These are phyloP conservation scores for Ginglymostoma cirratum DNA, from an alignment of 2,113 vertebrate genomes.

Conservation along the genomic window DNA sequence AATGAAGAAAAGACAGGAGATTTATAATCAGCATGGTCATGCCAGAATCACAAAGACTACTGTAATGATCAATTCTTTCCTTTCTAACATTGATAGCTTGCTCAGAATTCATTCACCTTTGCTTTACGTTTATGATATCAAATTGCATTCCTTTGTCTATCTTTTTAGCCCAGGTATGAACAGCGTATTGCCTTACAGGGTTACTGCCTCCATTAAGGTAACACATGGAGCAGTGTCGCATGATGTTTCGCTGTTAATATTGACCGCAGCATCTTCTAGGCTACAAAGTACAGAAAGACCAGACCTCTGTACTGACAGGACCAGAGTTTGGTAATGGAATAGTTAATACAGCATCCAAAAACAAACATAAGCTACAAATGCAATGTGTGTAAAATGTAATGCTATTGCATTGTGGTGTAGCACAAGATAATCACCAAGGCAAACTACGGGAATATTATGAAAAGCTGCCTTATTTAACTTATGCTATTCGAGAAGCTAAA, in stretches of 20 bases:
- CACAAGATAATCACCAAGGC: background rate
- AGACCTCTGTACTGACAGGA: background rate
- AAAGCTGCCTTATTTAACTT: background rate
- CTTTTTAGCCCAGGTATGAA: background rate
- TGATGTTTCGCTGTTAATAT: background rate
- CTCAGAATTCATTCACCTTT: background rate
- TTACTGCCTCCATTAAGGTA: background rate
- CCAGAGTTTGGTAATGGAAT: background rate
- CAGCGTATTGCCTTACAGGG: background rate
- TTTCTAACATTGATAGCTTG: background rate
- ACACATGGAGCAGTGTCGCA: background rate
- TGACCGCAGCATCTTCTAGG: background rate
- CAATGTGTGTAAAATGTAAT: background rate
- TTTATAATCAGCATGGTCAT: background rate
- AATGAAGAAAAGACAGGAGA: background rate
- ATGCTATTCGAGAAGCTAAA: background rate
- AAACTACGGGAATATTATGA: background rate
- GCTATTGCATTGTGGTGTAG: background rate
- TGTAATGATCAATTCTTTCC: background rate
- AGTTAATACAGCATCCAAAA: background rate
- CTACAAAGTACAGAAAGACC: background rate
- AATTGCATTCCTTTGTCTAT: background rate
- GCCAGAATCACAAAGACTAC: background rate
- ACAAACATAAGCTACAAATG: background rate
- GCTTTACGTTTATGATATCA: background rate